A percentile compares a stretch with the other conserved stretches of the same genome.
These are phyloP conservation scores for Trichogramma dendrolimi DNA, from an alignment of 2,888 invertebrate species.

Conservation along the genomic window DNA sequence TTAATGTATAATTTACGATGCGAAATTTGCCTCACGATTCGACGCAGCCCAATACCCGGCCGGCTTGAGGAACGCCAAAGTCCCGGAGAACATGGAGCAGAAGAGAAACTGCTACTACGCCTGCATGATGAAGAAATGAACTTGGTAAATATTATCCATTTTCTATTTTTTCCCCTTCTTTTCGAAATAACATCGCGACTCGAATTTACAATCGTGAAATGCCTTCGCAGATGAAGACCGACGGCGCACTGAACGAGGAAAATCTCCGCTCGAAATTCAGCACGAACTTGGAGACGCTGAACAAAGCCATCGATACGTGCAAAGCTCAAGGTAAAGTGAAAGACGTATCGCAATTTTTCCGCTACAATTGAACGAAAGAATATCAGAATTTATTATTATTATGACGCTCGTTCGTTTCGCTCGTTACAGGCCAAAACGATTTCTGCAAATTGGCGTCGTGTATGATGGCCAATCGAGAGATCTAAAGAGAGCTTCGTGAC, in stretches of 20 bases:
- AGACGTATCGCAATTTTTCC: background rate
- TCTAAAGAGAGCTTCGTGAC: slow-evolving; percentile 9
- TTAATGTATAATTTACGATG: too few species aligned
- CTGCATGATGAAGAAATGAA: slow-evolving; percentile 36
- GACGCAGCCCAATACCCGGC: slow-evolving; percentile 14
- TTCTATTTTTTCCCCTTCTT: background rate
- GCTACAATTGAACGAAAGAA: background rate
- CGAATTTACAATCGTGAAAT: background rate
- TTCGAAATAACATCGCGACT: background rate
- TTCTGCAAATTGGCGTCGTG: slow-evolving; percentile 25
- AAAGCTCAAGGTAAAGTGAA: slow-evolving; percentile 29
- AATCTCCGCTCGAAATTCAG: slow-evolving; percentile 31
- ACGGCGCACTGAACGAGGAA: slow-evolving; percentile 33
- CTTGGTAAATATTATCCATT: slow-evolving; percentile 26
- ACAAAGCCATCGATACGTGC: slow-evolving; percentile 31
- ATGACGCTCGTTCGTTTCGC: background rate
- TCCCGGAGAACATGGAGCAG: slow-evolving; percentile 22
- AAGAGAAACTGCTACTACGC: slow-evolving; percentile 32
- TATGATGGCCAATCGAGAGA: slow-evolving; percentile 27
- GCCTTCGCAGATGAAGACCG: slow-evolving; percentile 29
- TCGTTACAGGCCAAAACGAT: slow-evolving; percentile 22
- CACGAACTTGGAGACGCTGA: slow-evolving; percentile 29
- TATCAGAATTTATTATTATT: background rate
- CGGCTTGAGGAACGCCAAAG: slow-evolving; percentile 22
- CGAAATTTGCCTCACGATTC: too few species aligned